These are phyloP conservation scores for Didymodactylos carnosus DNA, from an alignment of 2,888 invertebrate species.

Conservation along the genomic window DNA sequence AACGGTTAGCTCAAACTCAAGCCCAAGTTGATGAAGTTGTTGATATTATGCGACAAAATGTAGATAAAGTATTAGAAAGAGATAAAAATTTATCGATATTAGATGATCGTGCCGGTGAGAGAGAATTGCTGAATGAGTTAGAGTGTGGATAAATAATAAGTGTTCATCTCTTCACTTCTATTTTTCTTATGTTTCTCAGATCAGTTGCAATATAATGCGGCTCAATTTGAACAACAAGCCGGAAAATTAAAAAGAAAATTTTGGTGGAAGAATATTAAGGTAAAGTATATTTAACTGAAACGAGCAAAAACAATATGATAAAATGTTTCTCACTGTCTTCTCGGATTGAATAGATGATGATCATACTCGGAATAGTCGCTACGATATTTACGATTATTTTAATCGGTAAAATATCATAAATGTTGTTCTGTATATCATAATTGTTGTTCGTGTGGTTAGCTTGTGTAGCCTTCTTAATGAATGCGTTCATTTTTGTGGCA, in stretches of 20 bases:
- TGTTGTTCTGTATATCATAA: background rate
- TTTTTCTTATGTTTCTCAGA: background rate
- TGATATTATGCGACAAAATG: constrained; percentile 65
- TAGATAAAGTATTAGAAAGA: constrained; percentile 83
- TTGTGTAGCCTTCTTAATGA: no score
- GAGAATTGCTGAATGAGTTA: no score
- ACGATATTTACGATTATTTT: constrained; percentile 10
- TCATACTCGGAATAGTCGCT: constrained; percentile 9
- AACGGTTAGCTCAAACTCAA: constrained; percentile 41
- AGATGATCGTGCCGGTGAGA: constrained; percentile 61
- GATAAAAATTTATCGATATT: constrained; percentile 83
- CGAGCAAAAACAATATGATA: no score
- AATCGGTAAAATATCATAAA: constrained; percentile 10
- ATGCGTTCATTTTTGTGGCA: no score
- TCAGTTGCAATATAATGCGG: constrained; percentile 29
- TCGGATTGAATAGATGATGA: constrained; percentile 14
- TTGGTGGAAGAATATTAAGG: constrained; percentile 88
- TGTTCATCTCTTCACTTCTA: no score
- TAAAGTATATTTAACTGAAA: constrained; percentile 15
- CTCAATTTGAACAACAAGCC: constrained; percentile 87
- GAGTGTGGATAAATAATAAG: background rate
- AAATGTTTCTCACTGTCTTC: no score
- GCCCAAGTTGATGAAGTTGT: constrained; percentile 42
- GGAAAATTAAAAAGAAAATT: constrained; percentile 87
- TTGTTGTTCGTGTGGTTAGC: no score